Evolutionary conservation across 2,797 vertebrate species (phyloP), one percentile per base, ranked within the genome.

Genomic region (Toxotes lorentzi): DNA sequence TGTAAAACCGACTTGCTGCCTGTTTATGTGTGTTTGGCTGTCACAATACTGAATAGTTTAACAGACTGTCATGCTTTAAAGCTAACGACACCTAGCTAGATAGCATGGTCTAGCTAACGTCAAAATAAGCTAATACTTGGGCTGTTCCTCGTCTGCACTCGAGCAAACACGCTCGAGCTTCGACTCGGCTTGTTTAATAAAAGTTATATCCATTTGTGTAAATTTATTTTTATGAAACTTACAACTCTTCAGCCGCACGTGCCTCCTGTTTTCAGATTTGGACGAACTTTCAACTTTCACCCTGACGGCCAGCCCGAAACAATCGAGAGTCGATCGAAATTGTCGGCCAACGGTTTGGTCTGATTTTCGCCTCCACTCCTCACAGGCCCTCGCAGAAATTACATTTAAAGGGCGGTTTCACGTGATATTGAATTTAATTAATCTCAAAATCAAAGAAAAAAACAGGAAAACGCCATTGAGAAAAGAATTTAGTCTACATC

Each of bases 211-310:
- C 0, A 62, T 4, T 4, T 23, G 0, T 16, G 9, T 2, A 5
- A 11, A 41, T 13, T 24, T 51, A 7, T 2, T n/a, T n/a, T 21
- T 5, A 35, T 8, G 1, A 2, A 17, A 87, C 75, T 89, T 67
- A 79, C 76, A 2, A 5, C 47, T 77, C 71, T 45, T 23, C 19
- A 56, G 47, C 16, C 50, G 53, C 94, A 94, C 93, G 92, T 94
- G 94, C 65, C 67, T 76, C 27, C 82, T 89, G 88, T 85, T 83
- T 64, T 90, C 83, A 34, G 69, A 69, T 14, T 17, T 7, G 3
- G 11, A 21, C 5, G 86, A 92, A 77, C 91, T 89, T 82, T 93
- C 75, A 93, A 85, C 93, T 91, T 86, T 87, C 70, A 89, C 78
- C 90, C 68, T 5, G n/a, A 1, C 0, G 1, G 14, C 17, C 59